Conservation (phyloP, 2,888 invertebrate species). For the Heliconius ismenius region DNA sequence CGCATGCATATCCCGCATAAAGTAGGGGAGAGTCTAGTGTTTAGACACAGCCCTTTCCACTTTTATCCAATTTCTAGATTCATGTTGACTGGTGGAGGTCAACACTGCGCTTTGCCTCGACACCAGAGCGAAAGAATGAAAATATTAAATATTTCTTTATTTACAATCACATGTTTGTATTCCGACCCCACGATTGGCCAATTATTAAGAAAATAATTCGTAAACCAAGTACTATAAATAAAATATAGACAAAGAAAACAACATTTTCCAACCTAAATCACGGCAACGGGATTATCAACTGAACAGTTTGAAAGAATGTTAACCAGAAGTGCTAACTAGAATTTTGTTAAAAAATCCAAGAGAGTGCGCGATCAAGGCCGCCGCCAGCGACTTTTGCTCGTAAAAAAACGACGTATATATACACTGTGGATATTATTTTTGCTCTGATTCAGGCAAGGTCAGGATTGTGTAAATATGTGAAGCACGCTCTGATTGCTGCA, state of each 20-base stretch:
- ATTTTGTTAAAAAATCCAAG: slow-evolving; percentile 26
- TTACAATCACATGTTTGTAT: no score
- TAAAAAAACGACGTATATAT: slow-evolving; percentile 41
- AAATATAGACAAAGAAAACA: not conserved
- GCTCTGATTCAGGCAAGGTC: slow-evolving; percentile 52
- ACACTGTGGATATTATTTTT: slow-evolving; percentile 49
- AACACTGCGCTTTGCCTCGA: no score
- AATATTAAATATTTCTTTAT: no score
- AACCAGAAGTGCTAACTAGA: not conserved
- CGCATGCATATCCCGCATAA: no score
- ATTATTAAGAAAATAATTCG: not conserved
- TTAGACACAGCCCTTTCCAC: no score
- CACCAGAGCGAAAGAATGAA: no score
- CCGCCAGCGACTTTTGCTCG: slow-evolving; percentile 25
- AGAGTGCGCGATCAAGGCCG: slow-evolving; percentile 28
- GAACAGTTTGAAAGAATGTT: not conserved
- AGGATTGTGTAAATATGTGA: slow-evolving; percentile 48
- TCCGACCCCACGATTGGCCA: not conserved
- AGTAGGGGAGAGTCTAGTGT: no score
- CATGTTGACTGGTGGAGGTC: no score
- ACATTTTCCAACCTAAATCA: no score
- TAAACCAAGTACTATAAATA: not conserved
- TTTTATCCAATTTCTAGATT: no score
- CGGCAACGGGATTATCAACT: not conserved
- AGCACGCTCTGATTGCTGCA: slow-evolving; percentile 47